These are phyloP conservation scores for Megaptera novaeangliae DNA, from an alignment of 2,113 vertebrate genomes.

Conservation along the genomic window DNA sequence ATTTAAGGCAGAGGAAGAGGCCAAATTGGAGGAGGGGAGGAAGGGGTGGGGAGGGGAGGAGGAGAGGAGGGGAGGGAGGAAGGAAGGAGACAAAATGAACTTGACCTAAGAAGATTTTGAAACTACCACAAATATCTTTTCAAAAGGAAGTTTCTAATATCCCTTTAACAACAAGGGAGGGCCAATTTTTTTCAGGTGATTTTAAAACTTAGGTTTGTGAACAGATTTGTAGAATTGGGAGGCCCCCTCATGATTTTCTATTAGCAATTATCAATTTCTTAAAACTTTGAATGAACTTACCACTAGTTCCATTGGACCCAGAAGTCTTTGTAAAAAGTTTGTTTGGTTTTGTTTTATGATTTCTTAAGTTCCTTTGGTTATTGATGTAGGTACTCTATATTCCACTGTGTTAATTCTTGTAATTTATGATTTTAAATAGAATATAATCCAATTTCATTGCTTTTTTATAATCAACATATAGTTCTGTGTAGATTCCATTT, in stretches of 20 bases:
- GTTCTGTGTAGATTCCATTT: neutral
- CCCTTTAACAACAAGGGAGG: neutral
- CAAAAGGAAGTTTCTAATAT: neutral
- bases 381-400: neutral
- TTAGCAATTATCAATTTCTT: neutral
- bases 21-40: neutral
- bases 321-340: neutral
- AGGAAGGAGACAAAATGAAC: neutral
- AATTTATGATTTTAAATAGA: neutral
- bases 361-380: neutral
- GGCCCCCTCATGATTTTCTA: neutral
- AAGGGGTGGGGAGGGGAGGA: neutral
- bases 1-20: neutral
- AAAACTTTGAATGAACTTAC: neutral
- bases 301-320: neutral
- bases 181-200: neutral
- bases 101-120: neutral
- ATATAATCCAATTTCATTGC: neutral
- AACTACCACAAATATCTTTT: neutral
- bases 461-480: neutral
- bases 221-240: neutral
- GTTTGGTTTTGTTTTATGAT: neutral
- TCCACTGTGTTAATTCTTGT: neutral
- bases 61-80: neutral
- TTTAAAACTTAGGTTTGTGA: neutral